These are phyloP conservation scores for Bolinopsis microptera DNA, from an alignment of 37 sponge, comb jelly and placozoan genomes.

Conservation along the genomic window DNA sequence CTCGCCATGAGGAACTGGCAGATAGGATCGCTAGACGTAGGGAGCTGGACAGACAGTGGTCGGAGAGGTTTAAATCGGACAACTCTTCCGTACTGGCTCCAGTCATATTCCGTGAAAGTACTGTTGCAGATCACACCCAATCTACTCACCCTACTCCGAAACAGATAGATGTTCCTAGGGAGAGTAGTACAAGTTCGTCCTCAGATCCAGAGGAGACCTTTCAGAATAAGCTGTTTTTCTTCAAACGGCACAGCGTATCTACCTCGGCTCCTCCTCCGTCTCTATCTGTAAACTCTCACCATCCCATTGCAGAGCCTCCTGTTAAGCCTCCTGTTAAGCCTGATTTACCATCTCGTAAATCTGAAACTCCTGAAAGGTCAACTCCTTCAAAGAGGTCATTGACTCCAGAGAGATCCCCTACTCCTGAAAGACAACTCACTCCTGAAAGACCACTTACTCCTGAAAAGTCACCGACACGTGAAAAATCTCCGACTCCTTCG, in stretches of 20 bases:
- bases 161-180: neutral
- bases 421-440: neutral
- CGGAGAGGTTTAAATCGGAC: neutral
- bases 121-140: neutral
- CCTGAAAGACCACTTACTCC: neutral
- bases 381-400: too few relatives aligned
- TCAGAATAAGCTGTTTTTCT: neutral
- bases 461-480: neutral
- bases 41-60: neutral
- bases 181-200: neutral
- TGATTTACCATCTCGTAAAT: neutral
- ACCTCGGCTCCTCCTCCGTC: neutral
- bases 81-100: neutral
- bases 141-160: neutral
- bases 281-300: neutral
- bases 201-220: neutral
- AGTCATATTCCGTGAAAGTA: neutral
- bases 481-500: neutral
- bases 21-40: neutral
- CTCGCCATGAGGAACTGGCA: neutral
- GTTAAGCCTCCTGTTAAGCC: neutral
- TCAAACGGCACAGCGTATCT: neutral
- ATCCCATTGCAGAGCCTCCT: neutral
- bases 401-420: neutral
- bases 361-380: neutral